Percentiles rank a stretch among this genome's conserved stretches.
phyloP scores from a whole-genome alignment of 2,888 invertebrate genomes.

The Acanthopleura granulata region DNA sequence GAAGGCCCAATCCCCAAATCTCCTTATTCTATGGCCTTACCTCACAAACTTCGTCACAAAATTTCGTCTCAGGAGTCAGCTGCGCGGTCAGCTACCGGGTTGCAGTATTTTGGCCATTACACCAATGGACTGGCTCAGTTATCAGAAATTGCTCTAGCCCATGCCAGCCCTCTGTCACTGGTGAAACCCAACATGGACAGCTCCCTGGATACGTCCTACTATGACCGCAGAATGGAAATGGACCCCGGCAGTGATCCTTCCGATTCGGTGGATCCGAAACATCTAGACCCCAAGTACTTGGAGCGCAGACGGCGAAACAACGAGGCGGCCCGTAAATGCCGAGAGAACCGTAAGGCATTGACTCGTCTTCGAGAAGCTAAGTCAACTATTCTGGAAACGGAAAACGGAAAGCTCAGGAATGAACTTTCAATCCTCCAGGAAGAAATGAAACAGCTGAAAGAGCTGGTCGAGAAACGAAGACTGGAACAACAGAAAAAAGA shows the following conservation, averaged over 20 bases:
- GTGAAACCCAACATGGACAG: slow-evolving; percentile 29
- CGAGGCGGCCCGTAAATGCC: slow-evolving; percentile 71
- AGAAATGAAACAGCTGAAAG: slow-evolving; percentile 90
- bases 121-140: slow-evolving; percentile 57
- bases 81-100: background rate
- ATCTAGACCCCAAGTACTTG: slow-evolving; percentile 63
- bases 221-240: slow-evolving; percentile 20
- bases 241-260: background rate
- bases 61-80: slow-evolving; percentile 23
- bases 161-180: slow-evolving; percentile 38
- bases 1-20: background rate
- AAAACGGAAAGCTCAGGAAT: slow-evolving; percentile 75
- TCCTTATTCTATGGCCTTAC: slow-evolving; percentile 37
- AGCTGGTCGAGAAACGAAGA: slow-evolving; percentile 65
- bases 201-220: background rate
- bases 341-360: slow-evolving; percentile 70
- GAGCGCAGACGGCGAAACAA: slow-evolving; percentile 71
- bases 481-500: background rate
- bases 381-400: slow-evolving; percentile 66
- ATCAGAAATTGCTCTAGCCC: slow-evolving; percentile 57
- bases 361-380: slow-evolving; percentile 68
- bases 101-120: slow-evolving; percentile 24
- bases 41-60: slow-evolving; percentile 59
- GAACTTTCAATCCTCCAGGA: slow-evolving; percentile 89
- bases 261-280: slow-evolving; percentile 32